phyloP scores from a whole-genome alignment of 2,113 vertebrate species.

The Menidia beryllina region DNA sequence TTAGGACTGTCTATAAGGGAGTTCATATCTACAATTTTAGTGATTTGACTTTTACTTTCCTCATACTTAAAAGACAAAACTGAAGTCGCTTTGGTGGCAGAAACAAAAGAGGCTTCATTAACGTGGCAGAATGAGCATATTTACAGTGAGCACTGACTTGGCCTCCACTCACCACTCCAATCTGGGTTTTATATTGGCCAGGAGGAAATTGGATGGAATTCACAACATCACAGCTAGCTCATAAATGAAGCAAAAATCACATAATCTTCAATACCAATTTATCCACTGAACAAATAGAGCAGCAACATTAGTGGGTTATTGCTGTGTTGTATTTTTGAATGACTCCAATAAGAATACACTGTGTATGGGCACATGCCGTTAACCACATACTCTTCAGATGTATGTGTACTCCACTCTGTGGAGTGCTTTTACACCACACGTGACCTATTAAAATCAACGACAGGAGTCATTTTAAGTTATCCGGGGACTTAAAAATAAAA shows the following conservation, averaged over 20 bases:
- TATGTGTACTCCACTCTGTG: slow-evolving; percentile 3
- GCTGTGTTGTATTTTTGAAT: slow-evolving; percentile 42
- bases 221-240: slow-evolving; percentile 57
- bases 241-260: slow-evolving; percentile 63
- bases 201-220: slow-evolving; percentile 65
- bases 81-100: slow-evolving; percentile 27
- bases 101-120: slow-evolving; percentile 51
- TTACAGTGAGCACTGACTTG: slow-evolving; percentile 57
- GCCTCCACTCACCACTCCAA: slow-evolving; percentile 49
- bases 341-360: slow-evolving; percentile 45
- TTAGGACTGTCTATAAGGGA: slow-evolving; percentile 27
- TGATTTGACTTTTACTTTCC: slow-evolving; percentile 27
- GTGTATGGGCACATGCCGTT: slow-evolving; percentile 50
- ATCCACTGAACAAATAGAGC: slow-evolving; percentile 58
- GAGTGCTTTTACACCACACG: slow-evolving; percentile 29
- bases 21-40: slow-evolving; percentile 24
- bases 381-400: slow-evolving; percentile 53
- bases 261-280: slow-evolving; percentile 64
- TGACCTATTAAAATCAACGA: not conserved
- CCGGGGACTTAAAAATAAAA: not conserved
- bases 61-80: slow-evolving; percentile 36
- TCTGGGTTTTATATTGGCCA: slow-evolving; percentile 66
- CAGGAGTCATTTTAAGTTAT: not conserved
- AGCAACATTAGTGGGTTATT: slow-evolving; percentile 40
- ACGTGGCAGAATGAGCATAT: slow-evolving; percentile 47